Percentiles rank a stretch among this genome's conserved stretches.
Evolutionary conservation across 2,888 invertebrate genomes (phyloP).

Genomic region (Hyles lineata): DNA sequence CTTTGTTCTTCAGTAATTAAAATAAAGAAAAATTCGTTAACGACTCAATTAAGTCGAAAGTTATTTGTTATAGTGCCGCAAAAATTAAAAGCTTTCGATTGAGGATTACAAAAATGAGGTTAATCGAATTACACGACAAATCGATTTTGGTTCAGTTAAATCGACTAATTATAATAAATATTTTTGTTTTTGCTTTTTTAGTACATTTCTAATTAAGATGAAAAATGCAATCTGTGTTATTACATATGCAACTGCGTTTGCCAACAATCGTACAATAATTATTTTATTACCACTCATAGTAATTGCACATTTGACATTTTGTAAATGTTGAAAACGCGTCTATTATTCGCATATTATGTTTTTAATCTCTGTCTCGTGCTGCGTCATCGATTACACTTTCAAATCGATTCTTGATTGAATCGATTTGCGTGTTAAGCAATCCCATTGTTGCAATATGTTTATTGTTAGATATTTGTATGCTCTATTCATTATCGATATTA

Average conservation of each 20-base stretch:
- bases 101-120: neutral
- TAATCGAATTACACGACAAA: neutral
- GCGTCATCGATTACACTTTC: slow-evolving; percentile 23
- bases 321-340: slow-evolving; percentile 5
- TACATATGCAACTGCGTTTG: neutral
- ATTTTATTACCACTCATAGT: neutral
- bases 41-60: neutral
- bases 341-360: slow-evolving; percentile 12
- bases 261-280: neutral
- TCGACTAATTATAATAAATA: neutral
- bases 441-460: slow-evolving; percentile 12
- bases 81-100: neutral
- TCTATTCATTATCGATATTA: neutral
- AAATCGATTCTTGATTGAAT: neutral
- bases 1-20: too few species aligned
- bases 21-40: too few species aligned
- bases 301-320: slow-evolving; percentile 21
- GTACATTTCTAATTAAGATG: neutral
- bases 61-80: neutral
- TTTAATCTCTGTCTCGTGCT: slow-evolving; percentile 17
- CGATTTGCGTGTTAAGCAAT: slow-evolving; percentile 2
- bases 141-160: neutral
- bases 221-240: slow-evolving; percentile 5
- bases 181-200: neutral
- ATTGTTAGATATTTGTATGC: slow-evolving; percentile 7